Conservation (phyloP, 2,113 vertebrate species). For the Semnornis frantzii region DNA sequence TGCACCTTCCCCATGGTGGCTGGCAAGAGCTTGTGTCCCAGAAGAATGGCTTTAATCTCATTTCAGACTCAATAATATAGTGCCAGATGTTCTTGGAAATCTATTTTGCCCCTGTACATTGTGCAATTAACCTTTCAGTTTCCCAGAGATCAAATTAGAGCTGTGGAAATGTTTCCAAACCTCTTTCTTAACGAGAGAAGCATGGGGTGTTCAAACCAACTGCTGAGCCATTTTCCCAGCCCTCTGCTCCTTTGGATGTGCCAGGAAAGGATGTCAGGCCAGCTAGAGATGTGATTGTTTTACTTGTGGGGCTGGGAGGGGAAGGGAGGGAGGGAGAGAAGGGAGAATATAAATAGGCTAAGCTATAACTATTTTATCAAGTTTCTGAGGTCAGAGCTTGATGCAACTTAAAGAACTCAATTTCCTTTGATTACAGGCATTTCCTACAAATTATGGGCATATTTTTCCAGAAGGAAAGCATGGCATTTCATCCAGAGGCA, state of each 20-base stretch:
- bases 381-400: not conserved
- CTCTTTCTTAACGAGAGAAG: slow-evolving; percentile 37
- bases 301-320: not conserved
- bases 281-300: slow-evolving; percentile 48
- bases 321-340: too few species aligned
- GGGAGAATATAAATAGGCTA: not conserved
- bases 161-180: slow-evolving; percentile 66
- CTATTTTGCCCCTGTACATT: slow-evolving; percentile 63
- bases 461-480: not conserved
- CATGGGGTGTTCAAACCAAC: slow-evolving; percentile 47
- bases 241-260: slow-evolving; percentile 17
- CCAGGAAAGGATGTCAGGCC: slow-evolving; percentile 69
- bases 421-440: slow-evolving; percentile 13
- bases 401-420: not conserved
- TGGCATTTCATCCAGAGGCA: not conserved
- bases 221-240: slow-evolving; percentile 34
- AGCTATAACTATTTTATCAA: slow-evolving; percentile 40
- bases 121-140: slow-evolving; percentile 72
- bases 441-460: not conserved
- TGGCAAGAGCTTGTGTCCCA: slow-evolving; percentile 48
- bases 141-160: slow-evolving; percentile 72
- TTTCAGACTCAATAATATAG: slow-evolving; percentile 57
- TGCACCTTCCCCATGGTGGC: slow-evolving; percentile 36
- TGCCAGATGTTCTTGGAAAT: slow-evolving; percentile 72
- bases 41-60: slow-evolving; percentile 64